Evolutionary conservation across 2,797 vertebrate genomes (phyloP), one percentile per base, ranked within the genome.

Genomic region (Alcedo quadribrachys): DNA sequence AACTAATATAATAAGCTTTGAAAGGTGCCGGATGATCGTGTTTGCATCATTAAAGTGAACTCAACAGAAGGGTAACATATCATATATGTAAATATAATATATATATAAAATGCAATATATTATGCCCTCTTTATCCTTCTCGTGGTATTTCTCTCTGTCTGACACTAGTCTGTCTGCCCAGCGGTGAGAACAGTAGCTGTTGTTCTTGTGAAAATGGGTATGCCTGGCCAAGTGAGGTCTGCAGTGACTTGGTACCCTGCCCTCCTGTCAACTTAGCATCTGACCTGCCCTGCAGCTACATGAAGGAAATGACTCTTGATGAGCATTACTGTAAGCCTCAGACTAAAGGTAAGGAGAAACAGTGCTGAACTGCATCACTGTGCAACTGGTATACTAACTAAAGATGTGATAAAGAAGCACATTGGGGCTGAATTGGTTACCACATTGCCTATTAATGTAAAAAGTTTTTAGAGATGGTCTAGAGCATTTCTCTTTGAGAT

Each of bases 191-290:
- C 2, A 77, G 62, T 58, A 93, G 94, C 87, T 96, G 97, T 85
- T 99, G 98, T 82, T 95, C 74, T 70, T 99, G 98, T 86, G 98
- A 98, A 91, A 70, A 94, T n/a, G 97, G 97, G n/a, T 98, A 97
- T 15, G 79, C 43, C 53, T 99, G 98, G 98, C 97, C 98, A 1
- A 80, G 58, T 30, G 62, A 32, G 1, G 86, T 53, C 50, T 99
- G 98, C 42, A 85, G 94, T 46, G 86, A 80, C n/a, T 35, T 51
- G 50, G 32, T 68, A 33, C 78, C 85, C 57, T 97, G 96, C 58
- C 79, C 84, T 73, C n/a, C 51, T 12, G 14, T 1, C 27, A 37
- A 62, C 28, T 16, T 11, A 40, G 54, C 90, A 25, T 27, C 18
- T 2, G 22, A 51, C 14, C 58, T 84, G 28, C 45, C 74, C 3